Conservation (phyloP, 1,140 invertebrate species). For the Eciton burchellii region DNA sequence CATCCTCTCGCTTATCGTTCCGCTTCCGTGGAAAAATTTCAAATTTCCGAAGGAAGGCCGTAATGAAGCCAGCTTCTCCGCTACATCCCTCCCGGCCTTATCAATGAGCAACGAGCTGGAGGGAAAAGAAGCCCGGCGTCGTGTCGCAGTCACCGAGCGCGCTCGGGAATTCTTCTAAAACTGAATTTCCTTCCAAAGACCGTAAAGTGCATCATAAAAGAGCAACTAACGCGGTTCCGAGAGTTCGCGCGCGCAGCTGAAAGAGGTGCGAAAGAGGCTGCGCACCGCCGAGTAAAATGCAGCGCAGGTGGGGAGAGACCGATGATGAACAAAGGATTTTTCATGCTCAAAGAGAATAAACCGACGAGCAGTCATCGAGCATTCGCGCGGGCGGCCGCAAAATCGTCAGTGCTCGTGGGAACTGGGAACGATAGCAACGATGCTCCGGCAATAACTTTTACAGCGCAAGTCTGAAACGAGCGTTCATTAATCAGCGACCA, state of each 20-base stretch:
- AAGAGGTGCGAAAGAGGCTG: slow-evolving; percentile 35
- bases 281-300: slow-evolving; percentile 11
- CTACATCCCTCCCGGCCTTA: slow-evolving; percentile 55
- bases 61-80: slow-evolving; percentile 33
- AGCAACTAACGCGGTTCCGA: slow-evolving; percentile 77
- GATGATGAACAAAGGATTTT: slow-evolving; percentile 24
- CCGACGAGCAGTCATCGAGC: slow-evolving; percentile 10
- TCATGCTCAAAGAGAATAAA: slow-evolving; percentile 14
- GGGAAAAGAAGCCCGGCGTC: neutral
- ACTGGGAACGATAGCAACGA: slow-evolving; percentile 32
- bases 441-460: neutral
- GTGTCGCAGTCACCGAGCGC: slow-evolving; percentile 26
- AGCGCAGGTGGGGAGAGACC: neutral
- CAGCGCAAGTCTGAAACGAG: neutral
- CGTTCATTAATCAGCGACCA: slow-evolving; percentile 8
- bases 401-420: neutral
- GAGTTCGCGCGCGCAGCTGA: slow-evolving; percentile 59
- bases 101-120: slow-evolving; percentile 17
- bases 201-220: slow-evolving; percentile 78
- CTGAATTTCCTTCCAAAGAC: slow-evolving; percentile 75
- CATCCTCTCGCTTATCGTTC: neutral
- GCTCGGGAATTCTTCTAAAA: slow-evolving; percentile 72
- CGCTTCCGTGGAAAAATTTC: neutral
- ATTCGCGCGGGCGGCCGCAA: too few species aligned
- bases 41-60: neutral